phyloP scores from a whole-genome alignment of 92 coral and sea anemone species.

The Paramuricea clavata region DNA sequence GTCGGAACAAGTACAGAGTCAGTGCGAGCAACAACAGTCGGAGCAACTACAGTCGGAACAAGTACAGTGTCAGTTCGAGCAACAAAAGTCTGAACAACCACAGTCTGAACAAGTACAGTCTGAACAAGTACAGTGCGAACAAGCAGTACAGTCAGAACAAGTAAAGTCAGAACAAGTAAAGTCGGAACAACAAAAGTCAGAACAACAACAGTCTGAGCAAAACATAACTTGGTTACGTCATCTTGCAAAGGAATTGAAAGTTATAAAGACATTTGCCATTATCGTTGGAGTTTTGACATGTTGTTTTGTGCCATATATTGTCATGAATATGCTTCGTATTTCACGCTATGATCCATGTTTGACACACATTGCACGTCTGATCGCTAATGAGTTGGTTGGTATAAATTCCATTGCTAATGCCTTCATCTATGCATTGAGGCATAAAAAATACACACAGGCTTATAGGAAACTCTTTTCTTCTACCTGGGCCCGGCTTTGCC shows the following conservation, averaged over 20 bases:
- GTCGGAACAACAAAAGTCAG: too few species aligned
- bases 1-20: too few species aligned
- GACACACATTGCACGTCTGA: neutral
- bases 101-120: too few species aligned
- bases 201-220: too few species aligned
- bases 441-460: neutral
- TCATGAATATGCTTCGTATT: neutral
- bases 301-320: neutral
- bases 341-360: neutral
- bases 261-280: neutral
- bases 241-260: conserved; percentile 1
- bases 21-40: too few species aligned
- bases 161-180: too few species aligned
- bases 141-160: too few species aligned
- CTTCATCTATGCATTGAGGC: neutral
- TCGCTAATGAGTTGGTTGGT: neutral
- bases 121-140: too few species aligned
- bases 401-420: conserved; percentile 10
- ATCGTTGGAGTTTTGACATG: neutral
- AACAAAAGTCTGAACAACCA: too few species aligned
- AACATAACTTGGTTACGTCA: neutral
- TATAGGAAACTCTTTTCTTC: neutral
- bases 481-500: neutral
- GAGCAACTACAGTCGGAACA: neutral
- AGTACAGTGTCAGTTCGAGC: too few species aligned